A percentile compares a stretch with the other conserved stretches of the same genome.
Conservation (phyloP, 1,140 invertebrate species). For the Vanessa tameamea region DNA sequence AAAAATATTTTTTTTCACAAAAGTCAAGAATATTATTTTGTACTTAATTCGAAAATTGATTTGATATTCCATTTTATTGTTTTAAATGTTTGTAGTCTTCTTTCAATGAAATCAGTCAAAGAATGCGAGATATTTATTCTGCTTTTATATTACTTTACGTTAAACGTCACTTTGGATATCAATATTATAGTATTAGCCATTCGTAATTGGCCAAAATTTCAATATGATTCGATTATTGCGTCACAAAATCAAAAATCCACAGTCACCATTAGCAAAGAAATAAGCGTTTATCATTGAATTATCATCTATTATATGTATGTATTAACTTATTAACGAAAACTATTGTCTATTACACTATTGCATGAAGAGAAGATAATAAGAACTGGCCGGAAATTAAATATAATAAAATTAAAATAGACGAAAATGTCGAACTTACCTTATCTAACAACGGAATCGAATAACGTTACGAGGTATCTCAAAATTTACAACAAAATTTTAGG, state of each 20-base stretch:
- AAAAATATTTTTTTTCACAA: too few relatives aligned
- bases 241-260: conserved; percentile 27
- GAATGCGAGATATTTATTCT: too few relatives aligned
- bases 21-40: too few relatives aligned
- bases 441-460: conserved; percentile 45
- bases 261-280: conserved; percentile 64
- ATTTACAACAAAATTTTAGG: conserved; percentile 56
- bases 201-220: too few relatives aligned
- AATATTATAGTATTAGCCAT: too few relatives aligned
- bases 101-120: too few relatives aligned
- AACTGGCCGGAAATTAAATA: conserved; percentile 64
- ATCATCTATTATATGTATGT: conserved; percentile 62
- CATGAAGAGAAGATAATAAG: conserved; percentile 51
- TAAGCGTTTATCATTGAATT: conserved; percentile 70
- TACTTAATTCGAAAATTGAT: too few relatives aligned
- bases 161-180: too few relatives aligned
- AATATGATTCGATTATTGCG: background rate
- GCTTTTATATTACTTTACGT: too few relatives aligned
- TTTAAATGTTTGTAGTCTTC: too few relatives aligned
- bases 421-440: conserved; percentile 41
- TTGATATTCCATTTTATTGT: too few relatives aligned
- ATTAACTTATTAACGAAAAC: conserved; percentile 64
- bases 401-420: conserved; percentile 25
- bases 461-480: conserved; percentile 52
- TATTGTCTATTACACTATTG: conserved; percentile 51